phyloP scores from a whole-genome alignment of 2,797 vertebrate species.

The Hylomyscus alleni region DNA sequence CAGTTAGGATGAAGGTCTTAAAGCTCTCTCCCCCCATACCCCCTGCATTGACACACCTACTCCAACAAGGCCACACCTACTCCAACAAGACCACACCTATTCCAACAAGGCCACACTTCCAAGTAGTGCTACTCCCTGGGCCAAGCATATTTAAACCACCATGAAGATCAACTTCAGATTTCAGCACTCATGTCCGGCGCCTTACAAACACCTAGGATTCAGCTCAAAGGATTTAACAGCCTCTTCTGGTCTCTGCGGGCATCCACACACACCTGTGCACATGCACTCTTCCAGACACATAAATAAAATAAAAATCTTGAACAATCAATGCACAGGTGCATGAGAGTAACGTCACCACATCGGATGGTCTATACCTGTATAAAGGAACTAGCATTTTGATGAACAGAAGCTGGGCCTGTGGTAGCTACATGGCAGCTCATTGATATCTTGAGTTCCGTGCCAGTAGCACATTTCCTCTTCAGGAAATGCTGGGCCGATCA shows the following conservation, averaged over 20 bases:
- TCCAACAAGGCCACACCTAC: too few species aligned
- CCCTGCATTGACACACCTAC: too few species aligned
- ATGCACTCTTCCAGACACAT: not conserved
- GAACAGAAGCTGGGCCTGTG: rapidly evolving
- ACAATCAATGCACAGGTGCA: too few species aligned
- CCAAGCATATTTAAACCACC: too few species aligned
- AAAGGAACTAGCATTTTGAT: rapidly evolving
- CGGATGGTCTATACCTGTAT: too few species aligned
- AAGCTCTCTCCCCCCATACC: too few species aligned
- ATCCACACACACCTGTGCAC: not conserved
- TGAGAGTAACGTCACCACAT: rapidly evolving
- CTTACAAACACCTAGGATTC: not conserved
- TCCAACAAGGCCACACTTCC: too few species aligned
- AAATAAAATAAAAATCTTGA: not conserved
- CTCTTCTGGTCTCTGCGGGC: not conserved
- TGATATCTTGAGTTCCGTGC: not conserved
- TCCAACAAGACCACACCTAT: too few species aligned
- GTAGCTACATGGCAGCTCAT: too few species aligned
- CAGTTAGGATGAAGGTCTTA: too few species aligned
- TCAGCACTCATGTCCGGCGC: not conserved
- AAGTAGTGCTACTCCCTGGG: too few species aligned
- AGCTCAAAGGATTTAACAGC: not conserved
- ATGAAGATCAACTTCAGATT: not conserved
- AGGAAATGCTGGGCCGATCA: not conserved
- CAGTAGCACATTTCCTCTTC: not conserved